These are phyloP conservation scores for Allacma fusca DNA, from an alignment of 2,888 invertebrate genomes.

Conservation along the genomic window DNA sequence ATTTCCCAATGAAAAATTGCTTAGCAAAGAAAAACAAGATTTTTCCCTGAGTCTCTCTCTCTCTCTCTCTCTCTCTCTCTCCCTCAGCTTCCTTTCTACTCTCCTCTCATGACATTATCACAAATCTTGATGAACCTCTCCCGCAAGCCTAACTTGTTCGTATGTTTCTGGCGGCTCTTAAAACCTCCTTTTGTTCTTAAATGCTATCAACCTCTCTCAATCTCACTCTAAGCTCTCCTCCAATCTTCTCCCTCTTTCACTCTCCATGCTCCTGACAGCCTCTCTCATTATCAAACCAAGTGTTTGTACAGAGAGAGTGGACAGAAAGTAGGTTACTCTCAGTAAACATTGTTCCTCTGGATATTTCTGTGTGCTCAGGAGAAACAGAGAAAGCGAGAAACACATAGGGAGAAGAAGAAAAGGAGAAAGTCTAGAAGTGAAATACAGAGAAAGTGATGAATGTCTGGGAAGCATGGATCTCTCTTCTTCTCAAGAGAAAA, in stretches of 20 bases:
- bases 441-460: slow-evolving; percentile 33
- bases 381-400: background rate
- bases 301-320: slow-evolving; percentile 12
- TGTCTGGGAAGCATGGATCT: background rate
- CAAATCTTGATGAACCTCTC: slow-evolving; percentile 31
- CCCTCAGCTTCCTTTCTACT: slow-evolving; percentile 13
- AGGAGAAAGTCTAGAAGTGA: background rate
- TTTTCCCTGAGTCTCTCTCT: background rate
- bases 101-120: slow-evolving; percentile 3
- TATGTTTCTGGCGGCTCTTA: slow-evolving; percentile 1
- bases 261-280: background rate
- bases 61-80: background rate
- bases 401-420: background rate
- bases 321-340: background rate
- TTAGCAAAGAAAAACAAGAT: slow-evolving; percentile 41
- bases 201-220: slow-evolving; percentile 1
- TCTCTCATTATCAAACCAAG: slow-evolving; percentile 6
- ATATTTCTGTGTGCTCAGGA: background rate
- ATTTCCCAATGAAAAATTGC: slow-evolving; percentile 48
- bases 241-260: slow-evolving; percentile 16
- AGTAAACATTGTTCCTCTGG: background rate
- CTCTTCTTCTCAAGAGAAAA: slow-evolving; percentile 15
- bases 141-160: background rate
- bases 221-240: background rate
- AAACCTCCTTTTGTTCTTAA: slow-evolving; percentile 9